Evolutionary conservation across 2,888 invertebrate species (phyloP).

Genomic region (Melanargia galathea): DNA sequence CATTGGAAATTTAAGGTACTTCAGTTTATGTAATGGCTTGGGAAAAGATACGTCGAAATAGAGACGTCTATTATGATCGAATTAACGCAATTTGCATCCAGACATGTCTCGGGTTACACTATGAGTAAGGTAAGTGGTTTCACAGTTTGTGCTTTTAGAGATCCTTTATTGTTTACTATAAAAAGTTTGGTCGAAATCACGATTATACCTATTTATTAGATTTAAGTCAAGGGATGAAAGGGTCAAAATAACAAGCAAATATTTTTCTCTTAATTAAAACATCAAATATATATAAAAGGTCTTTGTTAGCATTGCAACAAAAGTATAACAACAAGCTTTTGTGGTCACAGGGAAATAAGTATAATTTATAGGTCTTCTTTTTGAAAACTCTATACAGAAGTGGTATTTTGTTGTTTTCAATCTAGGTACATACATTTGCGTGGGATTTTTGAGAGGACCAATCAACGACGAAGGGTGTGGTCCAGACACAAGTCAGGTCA

Average conservation of each 20-base stretch:
- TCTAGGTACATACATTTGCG: not conserved
- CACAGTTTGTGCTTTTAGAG: conserved; percentile 14
- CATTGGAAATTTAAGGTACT: conserved; percentile 15
- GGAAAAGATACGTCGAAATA: conserved; percentile 33
- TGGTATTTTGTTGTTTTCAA: not conserved
- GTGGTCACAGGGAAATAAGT: not conserved
- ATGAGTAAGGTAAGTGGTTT: conserved; percentile 26
- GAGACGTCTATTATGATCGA: conserved; percentile 46
- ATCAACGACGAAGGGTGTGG: not conserved
- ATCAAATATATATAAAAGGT: not conserved
- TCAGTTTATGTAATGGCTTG: conserved; percentile 26
- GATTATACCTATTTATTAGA: too few relatives aligned
- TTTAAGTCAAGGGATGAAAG: too few relatives aligned
- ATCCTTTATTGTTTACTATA: not conserved
- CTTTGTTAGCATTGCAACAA: not conserved
- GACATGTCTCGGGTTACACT: conserved; percentile 43
- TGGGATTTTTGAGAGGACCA: not conserved
- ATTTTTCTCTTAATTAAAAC: not conserved
- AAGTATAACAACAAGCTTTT: not conserved
- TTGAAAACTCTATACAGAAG: not conserved
- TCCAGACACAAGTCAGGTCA: not conserved
- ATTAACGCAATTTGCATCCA: conserved; percentile 55
- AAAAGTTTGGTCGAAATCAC: too few relatives aligned
- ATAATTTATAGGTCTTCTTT: not conserved
- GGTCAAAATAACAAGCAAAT: too few relatives aligned